A percentile compares a stretch with the other conserved stretches of the same genome.
These are phyloP conservation scores for Cotesia congregata DNA, from an alignment of 2,888 invertebrate genomes.

Conservation along the genomic window DNA sequence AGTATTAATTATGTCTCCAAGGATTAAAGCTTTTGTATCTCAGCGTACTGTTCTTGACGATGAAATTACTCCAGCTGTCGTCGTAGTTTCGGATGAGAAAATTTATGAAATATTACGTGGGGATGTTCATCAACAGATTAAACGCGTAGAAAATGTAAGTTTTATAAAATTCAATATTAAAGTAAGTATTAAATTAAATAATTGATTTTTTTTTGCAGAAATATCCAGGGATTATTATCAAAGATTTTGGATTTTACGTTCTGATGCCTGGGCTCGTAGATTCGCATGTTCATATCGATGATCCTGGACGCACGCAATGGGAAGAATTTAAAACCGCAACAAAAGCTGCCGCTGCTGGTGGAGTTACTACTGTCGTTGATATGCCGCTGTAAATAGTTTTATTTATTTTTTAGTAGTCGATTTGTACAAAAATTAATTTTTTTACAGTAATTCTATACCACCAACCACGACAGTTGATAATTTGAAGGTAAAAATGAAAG, in stretches of 20 bases:
- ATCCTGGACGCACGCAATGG: slow-evolving; percentile 81
- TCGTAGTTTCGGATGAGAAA: slow-evolving; percentile 74
- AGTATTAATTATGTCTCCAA: slow-evolving; percentile 12
- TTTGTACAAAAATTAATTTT: slow-evolving; percentile 9
- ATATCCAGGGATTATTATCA: slow-evolving; percentile 45
- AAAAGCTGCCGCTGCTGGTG: slow-evolving; percentile 80
- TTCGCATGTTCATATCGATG: slow-evolving; percentile 82
- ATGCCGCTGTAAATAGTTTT: slow-evolving; percentile 76
- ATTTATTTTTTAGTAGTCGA: slow-evolving; percentile 3
- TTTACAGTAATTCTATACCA: slow-evolving; percentile 79
- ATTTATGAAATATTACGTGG: slow-evolving; percentile 73
- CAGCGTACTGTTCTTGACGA: slow-evolving; percentile 53
- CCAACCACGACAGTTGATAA: slow-evolving; percentile 78
- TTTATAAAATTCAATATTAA: background rate
- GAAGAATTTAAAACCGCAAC: slow-evolving; percentile 82
- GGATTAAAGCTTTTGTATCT: slow-evolving; percentile 49
- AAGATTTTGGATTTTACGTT: slow-evolving; percentile 72
- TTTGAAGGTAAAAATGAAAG: slow-evolving; percentile 74
- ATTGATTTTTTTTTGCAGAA: slow-evolving; percentile 37
- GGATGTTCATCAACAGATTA: slow-evolving; percentile 57
- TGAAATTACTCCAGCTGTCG: slow-evolving; percentile 64
- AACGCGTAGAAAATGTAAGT: slow-evolving; percentile 46
- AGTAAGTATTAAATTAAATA: background rate
- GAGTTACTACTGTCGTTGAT: slow-evolving; percentile 80
- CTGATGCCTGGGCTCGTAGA: slow-evolving; percentile 81